Base-by-base conservation (phyloP, 2,888 invertebrate species). In the Biston stratarius region DNA sequence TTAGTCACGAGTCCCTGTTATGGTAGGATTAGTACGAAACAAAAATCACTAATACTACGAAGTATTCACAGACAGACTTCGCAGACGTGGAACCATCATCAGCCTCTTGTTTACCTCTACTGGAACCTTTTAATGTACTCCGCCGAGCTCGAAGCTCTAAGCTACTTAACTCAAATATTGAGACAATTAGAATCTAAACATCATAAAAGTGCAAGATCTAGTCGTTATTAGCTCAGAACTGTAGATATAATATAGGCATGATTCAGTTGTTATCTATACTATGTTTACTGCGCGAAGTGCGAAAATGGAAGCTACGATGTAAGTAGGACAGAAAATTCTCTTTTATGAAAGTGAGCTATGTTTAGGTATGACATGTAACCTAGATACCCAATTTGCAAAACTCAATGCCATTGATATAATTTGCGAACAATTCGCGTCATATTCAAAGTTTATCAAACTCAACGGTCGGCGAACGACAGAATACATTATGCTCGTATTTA, bases 401-500 rank as follows among this genome's bases (percentile, higher is more conserved):
- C 66, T 67, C 66, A 72, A 73, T 71, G 69, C 67, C 70, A 76
- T 67, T 71, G 65, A 72, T 68, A 77, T 64, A 74, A 69, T 66
- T 63, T 61, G 70, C 70, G 65, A 72, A 77, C 63, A 61, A 74
- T 79, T 71, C 69, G 69, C 71, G 64, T 74, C 70, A 74, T 73
- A 69, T 74, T 73, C 64, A 78, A 73, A 71, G 75, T 76, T 71
- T 64, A 75, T 74, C 72, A 70, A 77, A 74, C 73, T 73, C 65
- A 72, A 71, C 38, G 58, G 36, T 48, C 69, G 48, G 53, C 65
- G 69, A 67, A 61, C 71, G 70, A n/a, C 70, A 52, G 70, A 78
- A 77, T 76, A 77, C 72, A 78, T 77, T 80, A 78, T 57, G 15
- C 57, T 61, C 61, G 52, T 67, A 59, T 63, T 52, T 60, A 60